Conservation (phyloP, 92 coral and sea anemone genomes). For the Zoanthus sociatus region DNA sequence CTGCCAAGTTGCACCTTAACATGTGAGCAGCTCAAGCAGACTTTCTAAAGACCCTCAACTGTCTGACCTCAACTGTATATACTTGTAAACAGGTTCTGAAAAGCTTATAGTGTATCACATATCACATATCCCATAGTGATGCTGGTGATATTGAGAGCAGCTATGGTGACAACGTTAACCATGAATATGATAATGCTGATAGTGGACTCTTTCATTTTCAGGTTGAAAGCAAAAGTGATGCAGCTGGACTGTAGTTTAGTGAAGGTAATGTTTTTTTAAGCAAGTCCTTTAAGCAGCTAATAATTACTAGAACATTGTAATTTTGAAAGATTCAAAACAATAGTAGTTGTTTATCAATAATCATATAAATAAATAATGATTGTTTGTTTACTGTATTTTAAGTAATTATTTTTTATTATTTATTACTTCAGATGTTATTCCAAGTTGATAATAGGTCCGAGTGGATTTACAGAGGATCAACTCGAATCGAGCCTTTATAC, state of each 20-base stretch:
- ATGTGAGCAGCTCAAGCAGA: too few species aligned
- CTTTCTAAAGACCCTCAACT: too few species aligned
- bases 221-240: slow-evolving; percentile 94
- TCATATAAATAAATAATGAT: not conserved
- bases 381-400: not conserved
- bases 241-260: slow-evolving; percentile 91
- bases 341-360: not conserved
- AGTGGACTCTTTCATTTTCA: slow-evolving; percentile 13
- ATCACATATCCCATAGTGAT: too few species aligned
- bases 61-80: too few species aligned
- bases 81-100: too few species aligned
- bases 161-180: too few species aligned
- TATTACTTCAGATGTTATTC: slow-evolving; percentile 81
- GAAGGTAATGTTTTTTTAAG: slow-evolving; percentile 59
- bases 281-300: not conserved
- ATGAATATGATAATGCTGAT: not conserved
- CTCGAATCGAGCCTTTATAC: slow-evolving; percentile 91
- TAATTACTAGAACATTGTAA: not conserved
- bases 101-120: too few species aligned
- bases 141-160: too few species aligned
- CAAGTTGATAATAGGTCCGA: slow-evolving; percentile 97
- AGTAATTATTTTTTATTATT: not conserved
- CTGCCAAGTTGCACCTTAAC: too few species aligned
- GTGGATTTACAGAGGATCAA: slow-evolving; percentile 99
- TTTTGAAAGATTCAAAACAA: too few species aligned